These are phyloP conservation scores for Zingel zingel DNA, from an alignment of 2,113 vertebrate genomes.

Conservation along the genomic window DNA sequence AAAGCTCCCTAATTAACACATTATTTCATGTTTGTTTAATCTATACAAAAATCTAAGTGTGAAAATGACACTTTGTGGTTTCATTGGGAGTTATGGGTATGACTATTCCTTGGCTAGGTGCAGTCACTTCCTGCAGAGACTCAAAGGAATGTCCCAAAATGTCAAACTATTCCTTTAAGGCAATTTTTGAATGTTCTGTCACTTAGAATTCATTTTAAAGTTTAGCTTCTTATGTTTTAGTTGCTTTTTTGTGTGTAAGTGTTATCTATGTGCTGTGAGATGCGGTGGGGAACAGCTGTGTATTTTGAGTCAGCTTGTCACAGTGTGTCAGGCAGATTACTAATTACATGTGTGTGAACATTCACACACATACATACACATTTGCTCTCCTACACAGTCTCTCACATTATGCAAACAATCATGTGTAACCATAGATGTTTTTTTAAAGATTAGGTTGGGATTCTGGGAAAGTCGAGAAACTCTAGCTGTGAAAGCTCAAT, in stretches of 20 bases:
- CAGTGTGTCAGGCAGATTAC: background rate
- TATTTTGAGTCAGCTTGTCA: constrained; percentile 2
- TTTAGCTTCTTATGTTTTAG: background rate
- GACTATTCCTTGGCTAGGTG: background rate
- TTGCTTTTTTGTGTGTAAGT: background rate
- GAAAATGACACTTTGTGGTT: background rate
- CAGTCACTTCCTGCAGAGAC: too few species aligned
- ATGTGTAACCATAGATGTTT: background rate
- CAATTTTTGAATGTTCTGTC: background rate
- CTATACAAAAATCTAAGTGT: background rate
- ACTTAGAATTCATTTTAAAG: background rate
- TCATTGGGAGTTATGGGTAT: background rate
- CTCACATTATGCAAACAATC: background rate
- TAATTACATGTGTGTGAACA: constrained; percentile 1
- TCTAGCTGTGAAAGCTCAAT: background rate
- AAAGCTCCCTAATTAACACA: background rate
- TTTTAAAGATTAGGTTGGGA: background rate
- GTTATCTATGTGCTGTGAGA: background rate
- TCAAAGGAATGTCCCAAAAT: background rate
- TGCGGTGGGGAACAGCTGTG: background rate
- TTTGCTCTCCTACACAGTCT: background rate
- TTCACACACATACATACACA: background rate
- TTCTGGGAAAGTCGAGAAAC: background rate
- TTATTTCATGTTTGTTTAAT: background rate
- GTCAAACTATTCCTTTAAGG: background rate